Conservation (phyloP, 2,113 vertebrate species). For the Colistium nudipinnis region DNA sequence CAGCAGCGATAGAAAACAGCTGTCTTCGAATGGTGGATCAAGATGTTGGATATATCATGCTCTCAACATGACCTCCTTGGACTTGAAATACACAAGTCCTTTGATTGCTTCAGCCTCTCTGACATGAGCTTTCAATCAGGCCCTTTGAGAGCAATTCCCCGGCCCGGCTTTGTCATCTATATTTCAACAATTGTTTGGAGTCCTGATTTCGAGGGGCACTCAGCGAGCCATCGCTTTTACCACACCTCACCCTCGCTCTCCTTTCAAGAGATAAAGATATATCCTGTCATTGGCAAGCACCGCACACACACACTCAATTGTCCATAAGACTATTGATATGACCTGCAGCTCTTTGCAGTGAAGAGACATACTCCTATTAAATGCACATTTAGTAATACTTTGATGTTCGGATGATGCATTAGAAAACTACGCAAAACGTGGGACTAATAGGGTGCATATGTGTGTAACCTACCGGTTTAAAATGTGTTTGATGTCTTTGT, state of each 20-base stretch:
- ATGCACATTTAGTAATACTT: constrained; percentile 1
- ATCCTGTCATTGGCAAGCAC: constrained; percentile 34
- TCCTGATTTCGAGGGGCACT: constrained; percentile 67
- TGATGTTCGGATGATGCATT: constrained; percentile 18
- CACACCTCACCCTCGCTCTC: constrained; percentile 22
- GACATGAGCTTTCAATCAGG: constrained; percentile 75
- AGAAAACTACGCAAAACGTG: neutral
- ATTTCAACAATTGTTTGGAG: constrained; percentile 70
- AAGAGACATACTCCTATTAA: constrained; percentile 23
- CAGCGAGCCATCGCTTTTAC: constrained; percentile 52
- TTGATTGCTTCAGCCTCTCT: constrained; percentile 69
- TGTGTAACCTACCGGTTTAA: too few relatives aligned
- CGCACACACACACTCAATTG: constrained; percentile 36
- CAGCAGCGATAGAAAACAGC: constrained; percentile 43
- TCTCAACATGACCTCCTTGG: constrained; percentile 57
- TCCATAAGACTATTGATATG: constrained; percentile 4
- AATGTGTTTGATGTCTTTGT: neutral
- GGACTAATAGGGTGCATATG: too few relatives aligned
- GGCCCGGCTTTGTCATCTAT: constrained; percentile 65
- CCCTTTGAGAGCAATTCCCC: constrained; percentile 68
- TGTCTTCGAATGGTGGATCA: constrained; percentile 52
- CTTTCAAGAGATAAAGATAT: constrained; percentile 49
- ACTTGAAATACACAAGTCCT: constrained; percentile 72
- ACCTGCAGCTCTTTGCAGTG: neutral
- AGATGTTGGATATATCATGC: constrained; percentile 65